Conservation (phyloP, 2,113 vertebrate genomes). For the Cheilinus undulatus region DNA sequence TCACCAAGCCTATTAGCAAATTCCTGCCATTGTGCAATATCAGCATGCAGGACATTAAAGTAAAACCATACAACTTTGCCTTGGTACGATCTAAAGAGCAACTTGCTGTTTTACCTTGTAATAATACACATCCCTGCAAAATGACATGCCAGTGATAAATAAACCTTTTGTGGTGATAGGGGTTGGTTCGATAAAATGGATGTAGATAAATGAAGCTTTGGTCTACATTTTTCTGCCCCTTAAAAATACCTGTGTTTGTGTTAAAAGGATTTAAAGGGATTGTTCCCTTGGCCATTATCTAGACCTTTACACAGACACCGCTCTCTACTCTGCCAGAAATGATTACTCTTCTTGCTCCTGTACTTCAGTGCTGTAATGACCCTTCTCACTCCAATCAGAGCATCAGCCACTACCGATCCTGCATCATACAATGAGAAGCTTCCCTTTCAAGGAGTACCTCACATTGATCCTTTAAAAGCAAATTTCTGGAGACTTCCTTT, state of each 20-base stretch:
- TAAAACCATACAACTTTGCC: no score
- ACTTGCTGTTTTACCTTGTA: no score
- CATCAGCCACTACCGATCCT: conserved; percentile 33
- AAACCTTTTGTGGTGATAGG: no score
- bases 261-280: conserved; percentile 26
- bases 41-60: neutral
- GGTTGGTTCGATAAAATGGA: no score
- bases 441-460: conserved; percentile 11
- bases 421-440: conserved; percentile 18
- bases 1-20: neutral
- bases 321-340: conserved; percentile 38
- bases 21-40: neutral
- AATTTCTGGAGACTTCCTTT: conserved; percentile 19
- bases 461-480: conserved; percentile 26
- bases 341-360: conserved; percentile 27
- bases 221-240: conserved; percentile 8
- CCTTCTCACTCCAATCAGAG: conserved; percentile 40
- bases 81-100: no score
- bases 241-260: conserved; percentile 29
- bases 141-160: no score
- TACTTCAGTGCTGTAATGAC: conserved; percentile 30
- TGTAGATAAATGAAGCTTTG: conserved; percentile 1
- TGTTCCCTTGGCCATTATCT: conserved; percentile 24
- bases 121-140: no score
- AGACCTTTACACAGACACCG: conserved; percentile 6